These are phyloP conservation scores for Drosophila persimilis DNA, from an alignment of 1,140 invertebrate species.

Conservation along the genomic window DNA sequence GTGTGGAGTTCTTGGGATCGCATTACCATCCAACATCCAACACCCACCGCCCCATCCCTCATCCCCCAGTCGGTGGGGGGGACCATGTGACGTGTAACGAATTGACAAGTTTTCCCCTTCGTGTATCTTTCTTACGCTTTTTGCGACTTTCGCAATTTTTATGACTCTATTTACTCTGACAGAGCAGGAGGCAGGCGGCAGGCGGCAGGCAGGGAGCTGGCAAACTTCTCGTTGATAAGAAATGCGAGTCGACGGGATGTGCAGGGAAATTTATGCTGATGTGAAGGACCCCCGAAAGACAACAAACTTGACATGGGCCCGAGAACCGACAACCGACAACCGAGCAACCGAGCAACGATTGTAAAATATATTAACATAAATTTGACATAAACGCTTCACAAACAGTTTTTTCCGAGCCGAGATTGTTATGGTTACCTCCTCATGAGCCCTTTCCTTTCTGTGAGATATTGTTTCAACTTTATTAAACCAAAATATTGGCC, in stretches of 20 bases:
- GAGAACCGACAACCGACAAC: background rate
- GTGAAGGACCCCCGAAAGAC: constrained; percentile 57
- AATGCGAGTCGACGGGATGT: constrained; percentile 21
- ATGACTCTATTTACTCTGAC: constrained; percentile 70
- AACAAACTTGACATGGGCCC: constrained; percentile 58
- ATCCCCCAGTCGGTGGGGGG: constrained; percentile 7
- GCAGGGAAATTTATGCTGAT: constrained; percentile 71
- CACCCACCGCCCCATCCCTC: background rate
- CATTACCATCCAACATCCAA: constrained; percentile 47
- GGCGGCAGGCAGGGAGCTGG: constrained; percentile 5
- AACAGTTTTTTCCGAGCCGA: constrained; percentile 55
- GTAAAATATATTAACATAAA: constrained; percentile 82
- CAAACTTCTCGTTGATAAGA: constrained; percentile 67
- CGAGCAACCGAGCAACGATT: constrained; percentile 53
- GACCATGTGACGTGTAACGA: constrained; percentile 68
- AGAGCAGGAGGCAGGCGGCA: too few species aligned
- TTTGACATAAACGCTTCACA: constrained; percentile 81
- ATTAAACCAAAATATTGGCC: constrained; percentile 58
- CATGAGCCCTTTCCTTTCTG: constrained; percentile 4
- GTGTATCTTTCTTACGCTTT: constrained; percentile 26
- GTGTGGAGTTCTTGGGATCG: constrained; percentile 32
- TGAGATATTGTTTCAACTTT: constrained; percentile 75
- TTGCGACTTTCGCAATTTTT: constrained; percentile 64
- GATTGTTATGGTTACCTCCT: constrained; percentile 31
- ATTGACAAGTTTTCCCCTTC: constrained; percentile 62